Evolutionary conservation across 2,797 vertebrate species (phyloP).

Genomic region (Parambassis ranga): DNA sequence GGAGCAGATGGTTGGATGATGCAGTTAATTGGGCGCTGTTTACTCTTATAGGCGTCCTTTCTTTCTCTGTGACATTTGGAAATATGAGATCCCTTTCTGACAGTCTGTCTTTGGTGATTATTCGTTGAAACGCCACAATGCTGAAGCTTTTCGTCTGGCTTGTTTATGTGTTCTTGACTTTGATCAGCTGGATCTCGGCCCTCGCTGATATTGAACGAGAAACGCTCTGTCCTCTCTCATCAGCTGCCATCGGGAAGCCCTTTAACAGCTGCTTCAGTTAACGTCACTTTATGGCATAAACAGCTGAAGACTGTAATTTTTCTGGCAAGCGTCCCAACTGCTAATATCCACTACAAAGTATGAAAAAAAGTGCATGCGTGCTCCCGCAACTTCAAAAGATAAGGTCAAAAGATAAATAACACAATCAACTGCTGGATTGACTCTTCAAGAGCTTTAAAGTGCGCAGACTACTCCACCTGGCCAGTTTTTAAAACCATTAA

Average conservation of each 20-base stretch:
- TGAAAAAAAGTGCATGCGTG: slow-evolving; percentile 1
- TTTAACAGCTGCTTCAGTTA: slow-evolving; percentile 22
- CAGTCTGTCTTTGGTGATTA: slow-evolving; percentile 23
- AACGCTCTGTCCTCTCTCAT: slow-evolving; percentile 31
- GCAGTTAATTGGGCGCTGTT: slow-evolving; percentile 60
- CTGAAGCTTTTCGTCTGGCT: slow-evolving; percentile 11
- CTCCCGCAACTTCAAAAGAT: slow-evolving; percentile 12
- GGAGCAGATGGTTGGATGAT: slow-evolving; percentile 50
- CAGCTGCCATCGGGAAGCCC: slow-evolving; percentile 27
- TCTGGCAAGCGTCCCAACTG: slow-evolving; percentile 16
- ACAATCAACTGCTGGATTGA: slow-evolving; percentile 21
- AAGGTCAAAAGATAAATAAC: slow-evolving; percentile 41
- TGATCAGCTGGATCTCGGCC: slow-evolving; percentile 48
- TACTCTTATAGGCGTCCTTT: slow-evolving; percentile 29
- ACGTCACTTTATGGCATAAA: slow-evolving; percentile 21
- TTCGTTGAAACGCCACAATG: slow-evolving; percentile 10
- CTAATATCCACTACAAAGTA: slow-evolving; percentile 23
- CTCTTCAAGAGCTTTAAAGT: slow-evolving; percentile 29
- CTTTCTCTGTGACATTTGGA: slow-evolving; percentile 4
- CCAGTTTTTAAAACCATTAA: slow-evolving; percentile 51
- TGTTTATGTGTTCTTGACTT: slow-evolving; percentile 48
- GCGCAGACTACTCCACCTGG: slow-evolving; percentile 35
- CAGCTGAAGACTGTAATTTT: slow-evolving; percentile 20
- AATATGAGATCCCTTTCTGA: slow-evolving; percentile 15
- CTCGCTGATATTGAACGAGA: slow-evolving; percentile 29